Evolutionary conservation across 2,888 invertebrate genomes (phyloP), one percentile per base, ranked within the genome.

Genomic region (Arctia plantaginis): DNA sequence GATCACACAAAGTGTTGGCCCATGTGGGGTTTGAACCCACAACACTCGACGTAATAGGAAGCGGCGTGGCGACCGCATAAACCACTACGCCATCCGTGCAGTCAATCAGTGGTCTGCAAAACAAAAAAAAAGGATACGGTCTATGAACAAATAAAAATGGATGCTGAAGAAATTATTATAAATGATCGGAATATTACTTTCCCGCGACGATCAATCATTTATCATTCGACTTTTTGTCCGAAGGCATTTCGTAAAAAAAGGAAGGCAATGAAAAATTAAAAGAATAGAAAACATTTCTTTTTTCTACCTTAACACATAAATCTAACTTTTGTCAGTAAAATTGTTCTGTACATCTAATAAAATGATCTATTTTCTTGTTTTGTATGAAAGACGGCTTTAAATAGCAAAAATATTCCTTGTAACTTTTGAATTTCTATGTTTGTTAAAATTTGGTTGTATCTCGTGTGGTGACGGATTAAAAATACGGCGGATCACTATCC

Each of bases 241-340:
- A 66, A 80, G 74, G 77, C 78, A 76, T 65, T 33, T 55, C n/a
- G 66, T 33, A n/a, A 47, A 72, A 78, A 73, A 75, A 71, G 44
- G 39, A 41, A 71, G 35, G 20, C 77, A 64, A 69, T 67, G 83
- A 84, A 82, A 82, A 81, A 82, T 85, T 79, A 79, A 83, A 82
- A 73, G 73, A 70, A 64, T 35, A 39, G 67, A 72, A 66, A 72
- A 78, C 67, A 0, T 12, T 30, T 72, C n/a, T 12, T 20, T 44
- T 67, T 72, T 62, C 44, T 23, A 67, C 67, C 44, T 67, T 47
- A 62, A 67, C 62, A 72, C 67, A 62, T 67, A 33, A 72, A 72
- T 67, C 67, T 67, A 55, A 33, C 10, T 67, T 72, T 27, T 51
- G n/a, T 10, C 35, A n/a, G 51, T 23, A 23, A 68, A 33, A 51